Evolutionary conservation across 2,113 vertebrate genomes (phyloP), one percentile per base, ranked within the genome.

Genomic region (Pagrus major): DNA sequence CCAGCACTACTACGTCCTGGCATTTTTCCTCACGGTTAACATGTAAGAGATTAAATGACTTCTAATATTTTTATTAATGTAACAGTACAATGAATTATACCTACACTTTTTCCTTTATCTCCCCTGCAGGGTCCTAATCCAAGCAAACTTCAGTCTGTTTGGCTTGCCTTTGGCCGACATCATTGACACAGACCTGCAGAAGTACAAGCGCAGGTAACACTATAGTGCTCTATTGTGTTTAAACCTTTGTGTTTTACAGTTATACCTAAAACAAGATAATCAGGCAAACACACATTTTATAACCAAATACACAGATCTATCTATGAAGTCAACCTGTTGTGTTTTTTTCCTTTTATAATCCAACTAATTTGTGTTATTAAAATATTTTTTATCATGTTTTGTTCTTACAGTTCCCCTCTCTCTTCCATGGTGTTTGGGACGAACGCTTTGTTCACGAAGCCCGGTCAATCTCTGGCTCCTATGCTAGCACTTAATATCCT

Each of bases 341-440:
- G 44, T 59, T 31, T 21, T 71, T 65, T 39, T n/a, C 12, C 0
- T 21, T n/a, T 27, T 60, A 35, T 16, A 58, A 56, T 51, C 1
- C 71, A 23, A 35, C 8, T 29, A 23, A 54, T 66, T 25, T 5
- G 8, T 61, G 5, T 37, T 37, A 14, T 33, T 66, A 9, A 25
- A 5, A n/a, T 60, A 6, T 77, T 37, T 31, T 5, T 1, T n/a
- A 41, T 27, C 14, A 35, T 59, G 18, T 29, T 15, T 56, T 21
- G 51, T 46, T 51, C 2, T 47, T 37, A 33, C 41, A 98, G 97
- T 70, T 95, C 96, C 35, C 96, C 96, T 1, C 90, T 98, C 60
- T 97, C 96, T 6, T 97, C 97, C 3, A 95, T 97, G 96, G 94
- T 97, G 81, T 98, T 97, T 94, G 97, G 96, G 65, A 97, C 97